Conservation (phyloP, 2,113 vertebrate genomes). For the Callorhinus ursinus region DNA sequence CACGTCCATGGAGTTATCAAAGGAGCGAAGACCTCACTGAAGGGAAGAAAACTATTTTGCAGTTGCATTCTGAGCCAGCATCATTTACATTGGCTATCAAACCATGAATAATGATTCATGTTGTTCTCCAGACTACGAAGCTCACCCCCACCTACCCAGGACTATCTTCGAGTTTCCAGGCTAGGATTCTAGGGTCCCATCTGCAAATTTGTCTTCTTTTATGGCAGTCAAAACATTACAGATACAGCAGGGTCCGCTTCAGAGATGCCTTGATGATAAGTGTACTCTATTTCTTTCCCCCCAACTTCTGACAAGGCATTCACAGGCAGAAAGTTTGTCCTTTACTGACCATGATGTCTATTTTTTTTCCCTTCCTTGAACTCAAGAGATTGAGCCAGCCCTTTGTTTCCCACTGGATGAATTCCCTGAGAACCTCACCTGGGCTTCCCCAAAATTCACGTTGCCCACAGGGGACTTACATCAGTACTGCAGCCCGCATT, state of each 20-base stretch:
- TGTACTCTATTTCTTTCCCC: neutral
- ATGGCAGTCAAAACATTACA: neutral
- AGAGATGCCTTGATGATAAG: neutral
- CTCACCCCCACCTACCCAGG: neutral
- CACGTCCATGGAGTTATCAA: neutral
- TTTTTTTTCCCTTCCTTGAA: neutral
- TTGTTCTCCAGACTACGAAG: neutral
- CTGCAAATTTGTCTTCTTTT: conserved; percentile 14
- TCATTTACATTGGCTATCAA: neutral
- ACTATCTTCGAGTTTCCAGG: neutral
- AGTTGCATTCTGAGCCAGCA: neutral
- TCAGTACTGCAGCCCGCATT: neutral
- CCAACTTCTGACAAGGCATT: neutral
- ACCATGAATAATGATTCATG: neutral
- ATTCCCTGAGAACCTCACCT: neutral
- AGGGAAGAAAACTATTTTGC: neutral
- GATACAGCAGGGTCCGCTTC: neutral
- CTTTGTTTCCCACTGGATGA: neutral
- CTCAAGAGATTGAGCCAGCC: neutral
- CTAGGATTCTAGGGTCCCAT: neutral
- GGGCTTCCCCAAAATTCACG: neutral
- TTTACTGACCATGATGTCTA: neutral
- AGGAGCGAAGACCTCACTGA: neutral
- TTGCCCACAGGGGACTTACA: neutral
- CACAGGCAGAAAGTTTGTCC: neutral